These are phyloP conservation scores for Benthosema pterotum DNA, from an alignment of 2,797 vertebrate genomes.

Conservation along the genomic window DNA sequence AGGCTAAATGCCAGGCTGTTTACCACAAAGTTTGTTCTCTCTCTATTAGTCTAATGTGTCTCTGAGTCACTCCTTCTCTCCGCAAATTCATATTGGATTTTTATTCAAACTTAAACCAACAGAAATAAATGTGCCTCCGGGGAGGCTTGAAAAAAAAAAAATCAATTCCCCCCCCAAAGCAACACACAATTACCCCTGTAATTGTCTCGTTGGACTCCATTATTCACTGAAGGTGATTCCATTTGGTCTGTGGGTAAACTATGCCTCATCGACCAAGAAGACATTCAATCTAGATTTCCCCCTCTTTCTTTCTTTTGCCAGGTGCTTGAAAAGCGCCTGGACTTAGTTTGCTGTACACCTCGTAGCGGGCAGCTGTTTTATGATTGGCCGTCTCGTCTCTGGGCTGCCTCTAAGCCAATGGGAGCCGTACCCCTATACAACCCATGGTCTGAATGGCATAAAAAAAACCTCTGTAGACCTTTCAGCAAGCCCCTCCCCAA, in stretches of 20 bases:
- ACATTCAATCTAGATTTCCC: constrained; percentile 17
- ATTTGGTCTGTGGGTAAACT: constrained; percentile 58
- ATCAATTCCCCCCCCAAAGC: constrained; percentile 77
- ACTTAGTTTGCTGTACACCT: too few species aligned
- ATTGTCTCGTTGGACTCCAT: constrained; percentile 72
- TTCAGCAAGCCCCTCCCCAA: too few species aligned
- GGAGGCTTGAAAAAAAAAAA: constrained; percentile 76
- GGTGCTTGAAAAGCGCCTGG: too few species aligned
- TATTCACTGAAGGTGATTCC: constrained; percentile 68
- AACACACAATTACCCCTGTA: constrained; percentile 71
- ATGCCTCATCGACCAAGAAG: constrained; percentile 38
- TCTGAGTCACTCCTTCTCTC: constrained; percentile 63
- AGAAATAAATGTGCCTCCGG: constrained; percentile 74
- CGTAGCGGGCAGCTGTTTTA: too few species aligned
- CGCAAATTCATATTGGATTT: constrained; percentile 77
- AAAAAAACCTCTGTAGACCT: too few species aligned
- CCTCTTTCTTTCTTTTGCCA: constrained; percentile 22
- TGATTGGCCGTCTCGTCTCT: too few species aligned
- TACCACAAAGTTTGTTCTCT: constrained; percentile 60
- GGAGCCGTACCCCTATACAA: too few species aligned
- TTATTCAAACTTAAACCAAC: constrained; percentile 76
- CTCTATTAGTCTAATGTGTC: constrained; percentile 73
- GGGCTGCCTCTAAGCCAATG: too few species aligned
- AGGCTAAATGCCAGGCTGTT: constrained; percentile 74
- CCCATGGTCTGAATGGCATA: too few species aligned